A percentile compares a stretch with the other conserved stretches of the same genome.
These are phyloP conservation scores for Euwallacea similis DNA, from an alignment of 1,140 invertebrate genomes.

Conservation along the genomic window DNA sequence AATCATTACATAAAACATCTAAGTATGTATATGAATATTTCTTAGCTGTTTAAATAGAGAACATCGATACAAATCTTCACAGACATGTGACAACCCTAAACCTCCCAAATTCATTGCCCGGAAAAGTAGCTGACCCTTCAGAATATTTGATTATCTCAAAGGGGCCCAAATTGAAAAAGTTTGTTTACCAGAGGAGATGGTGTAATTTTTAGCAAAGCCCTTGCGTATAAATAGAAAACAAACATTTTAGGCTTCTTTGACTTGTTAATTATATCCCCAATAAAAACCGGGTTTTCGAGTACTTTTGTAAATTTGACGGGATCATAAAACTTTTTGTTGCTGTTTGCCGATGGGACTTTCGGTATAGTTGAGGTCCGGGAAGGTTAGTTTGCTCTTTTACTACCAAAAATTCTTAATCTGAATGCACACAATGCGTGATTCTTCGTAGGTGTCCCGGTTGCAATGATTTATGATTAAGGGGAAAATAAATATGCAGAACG, in stretches of 20 bases:
- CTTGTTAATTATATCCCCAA: constrained; percentile 35
- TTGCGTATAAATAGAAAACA: constrained; percentile 33
- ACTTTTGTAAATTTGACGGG: constrained; percentile 35
- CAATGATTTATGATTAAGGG: constrained; percentile 19
- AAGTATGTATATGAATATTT: constrained; percentile 7
- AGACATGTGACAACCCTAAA: too few species aligned
- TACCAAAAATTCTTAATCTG: constrained; percentile 33
- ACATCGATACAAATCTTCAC: background rate
- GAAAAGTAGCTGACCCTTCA: background rate
- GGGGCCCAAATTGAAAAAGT: constrained; percentile 23
- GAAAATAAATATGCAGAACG: constrained; percentile 2
- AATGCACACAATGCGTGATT: constrained; percentile 23
- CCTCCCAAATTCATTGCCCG: background rate
- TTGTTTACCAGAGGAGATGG: constrained; percentile 25
- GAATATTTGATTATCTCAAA: constrained; percentile 15
- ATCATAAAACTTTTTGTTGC: constrained; percentile 34
- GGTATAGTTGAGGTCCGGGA: background rate
- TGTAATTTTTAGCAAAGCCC: constrained; percentile 38
- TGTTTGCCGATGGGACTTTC: constrained; percentile 32
- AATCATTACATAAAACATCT: constrained; percentile 14
- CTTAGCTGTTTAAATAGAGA: background rate
- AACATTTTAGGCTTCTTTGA: constrained; percentile 35
- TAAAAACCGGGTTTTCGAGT: constrained; percentile 35
- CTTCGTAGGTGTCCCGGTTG: background rate
- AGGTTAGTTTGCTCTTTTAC: constrained; percentile 24